phyloP scores from a whole-genome alignment of 1,140 invertebrate genomes.

The Aphaenogaster rudis region DNA sequence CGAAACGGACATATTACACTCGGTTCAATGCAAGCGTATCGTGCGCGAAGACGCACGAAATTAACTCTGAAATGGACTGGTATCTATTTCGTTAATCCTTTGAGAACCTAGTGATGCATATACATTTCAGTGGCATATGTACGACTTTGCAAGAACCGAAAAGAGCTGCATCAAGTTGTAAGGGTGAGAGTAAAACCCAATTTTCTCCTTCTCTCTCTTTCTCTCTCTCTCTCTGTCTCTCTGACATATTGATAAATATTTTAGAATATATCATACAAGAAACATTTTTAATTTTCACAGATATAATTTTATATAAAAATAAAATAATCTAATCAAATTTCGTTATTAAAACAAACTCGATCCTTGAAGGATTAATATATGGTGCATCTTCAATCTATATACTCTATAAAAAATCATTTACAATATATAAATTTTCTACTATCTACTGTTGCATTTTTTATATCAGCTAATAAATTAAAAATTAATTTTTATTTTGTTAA shows the following conservation, averaged over 20 bases:
- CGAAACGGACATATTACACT: background rate
- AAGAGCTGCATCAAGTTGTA: slow-evolving; percentile 9
- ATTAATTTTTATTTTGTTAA: slow-evolving; percentile 3
- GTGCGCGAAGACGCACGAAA: background rate
- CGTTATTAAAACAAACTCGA: background rate
- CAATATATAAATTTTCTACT: background rate
- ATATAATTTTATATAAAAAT: background rate
- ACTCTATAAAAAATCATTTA: background rate
- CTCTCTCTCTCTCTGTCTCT: background rate
- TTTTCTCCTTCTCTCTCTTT: too few species aligned
- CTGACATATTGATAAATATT: slow-evolving; percentile 3
- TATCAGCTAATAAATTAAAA: background rate
- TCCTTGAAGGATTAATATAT: background rate
- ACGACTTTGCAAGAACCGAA: background rate
- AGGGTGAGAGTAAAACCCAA: background rate
- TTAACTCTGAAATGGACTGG: background rate
- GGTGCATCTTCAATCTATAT: background rate
- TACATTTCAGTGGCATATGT: background rate
- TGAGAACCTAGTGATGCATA: background rate
- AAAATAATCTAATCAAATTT: background rate
- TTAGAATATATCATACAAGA: background rate
- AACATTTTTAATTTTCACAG: slow-evolving; percentile 14
- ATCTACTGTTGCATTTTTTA: background rate
- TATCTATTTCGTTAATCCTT: slow-evolving; percentile 1
- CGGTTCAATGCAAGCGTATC: background rate